phyloP scores from a whole-genome alignment of 2,888 invertebrate species.

The Rhabditophanes sp. region DNA sequence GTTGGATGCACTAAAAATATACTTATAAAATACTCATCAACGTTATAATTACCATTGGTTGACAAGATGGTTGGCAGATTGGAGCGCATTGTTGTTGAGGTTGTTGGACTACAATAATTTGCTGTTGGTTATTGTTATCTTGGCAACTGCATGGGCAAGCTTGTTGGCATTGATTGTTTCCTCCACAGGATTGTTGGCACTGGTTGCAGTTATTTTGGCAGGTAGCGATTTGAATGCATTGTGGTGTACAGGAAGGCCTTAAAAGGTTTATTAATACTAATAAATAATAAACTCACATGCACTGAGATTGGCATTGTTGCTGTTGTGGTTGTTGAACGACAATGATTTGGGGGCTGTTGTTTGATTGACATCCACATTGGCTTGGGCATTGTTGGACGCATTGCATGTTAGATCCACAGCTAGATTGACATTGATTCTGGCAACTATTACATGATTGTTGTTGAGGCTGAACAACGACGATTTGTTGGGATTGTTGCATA shows the following conservation, averaged over 20 bases:
- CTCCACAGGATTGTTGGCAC: conserved; percentile 4
- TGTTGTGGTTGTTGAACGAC: too few species aligned
- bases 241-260: too few species aligned
- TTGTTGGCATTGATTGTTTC: conserved; percentile 7
- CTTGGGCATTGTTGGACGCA: conserved; percentile 14
- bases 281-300: conserved; percentile 5
- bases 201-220: conserved; percentile 5
- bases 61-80: conserved; percentile 22
- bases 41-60: too few species aligned
- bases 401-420: conserved; percentile 6
- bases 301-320: too few species aligned
- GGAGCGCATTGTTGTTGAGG: conserved; percentile 12
- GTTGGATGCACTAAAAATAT: conserved; percentile 3
- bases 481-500: neutral
- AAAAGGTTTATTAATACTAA: too few species aligned
- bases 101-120: too few species aligned
- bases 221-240: conserved; percentile 1
- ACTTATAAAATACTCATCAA: neutral
- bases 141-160: neutral
- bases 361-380: too few species aligned
- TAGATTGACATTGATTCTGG: conserved; percentile 9
- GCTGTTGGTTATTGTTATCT: conserved; percentile 4
- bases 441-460: conserved; percentile 20
- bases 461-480: conserved; percentile 7
- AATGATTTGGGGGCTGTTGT: too few species aligned